Evolutionary conservation across 2,888 invertebrate genomes (phyloP).

Genomic region (Eubasilissa splendida): DNA sequence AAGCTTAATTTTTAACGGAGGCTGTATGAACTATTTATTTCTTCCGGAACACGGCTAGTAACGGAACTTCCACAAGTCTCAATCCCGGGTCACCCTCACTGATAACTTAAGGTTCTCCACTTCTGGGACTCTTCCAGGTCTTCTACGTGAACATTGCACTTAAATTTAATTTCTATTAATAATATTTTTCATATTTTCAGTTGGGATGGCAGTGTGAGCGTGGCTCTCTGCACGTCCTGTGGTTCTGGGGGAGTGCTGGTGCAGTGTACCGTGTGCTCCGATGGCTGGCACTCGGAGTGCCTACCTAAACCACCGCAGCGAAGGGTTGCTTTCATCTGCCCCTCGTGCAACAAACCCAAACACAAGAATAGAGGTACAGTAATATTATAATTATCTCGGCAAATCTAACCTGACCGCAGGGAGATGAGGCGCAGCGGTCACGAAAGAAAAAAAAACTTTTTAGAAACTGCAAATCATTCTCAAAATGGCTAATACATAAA

Average conservation of each 20-base stretch:
- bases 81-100: no score
- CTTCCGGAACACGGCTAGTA: no score
- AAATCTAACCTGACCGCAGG: no score
- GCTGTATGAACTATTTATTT: no score
- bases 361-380: slow-evolving; percentile 61
- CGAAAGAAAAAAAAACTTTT: no score
- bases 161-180: background rate
- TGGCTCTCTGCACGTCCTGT: slow-evolving; percentile 75
- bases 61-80: no score
- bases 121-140: no score
- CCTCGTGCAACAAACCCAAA: slow-evolving; percentile 69
- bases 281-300: slow-evolving; percentile 83
- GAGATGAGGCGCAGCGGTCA: no score
- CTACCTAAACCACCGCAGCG: slow-evolving; percentile 75
- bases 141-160: background rate
- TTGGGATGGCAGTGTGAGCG: slow-evolving; percentile 61
- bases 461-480: no score
- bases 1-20: no score
- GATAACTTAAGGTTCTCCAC: no score
- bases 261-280: slow-evolving; percentile 76
- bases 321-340: slow-evolving; percentile 76
- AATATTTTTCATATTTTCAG: slow-evolving; percentile 36
- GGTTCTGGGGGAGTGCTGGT: slow-evolving; percentile 78
- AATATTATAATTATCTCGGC: background rate
- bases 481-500: background rate